Conservation (phyloP, 1,140 invertebrate genomes). For the Drosophila bocki region DNA sequence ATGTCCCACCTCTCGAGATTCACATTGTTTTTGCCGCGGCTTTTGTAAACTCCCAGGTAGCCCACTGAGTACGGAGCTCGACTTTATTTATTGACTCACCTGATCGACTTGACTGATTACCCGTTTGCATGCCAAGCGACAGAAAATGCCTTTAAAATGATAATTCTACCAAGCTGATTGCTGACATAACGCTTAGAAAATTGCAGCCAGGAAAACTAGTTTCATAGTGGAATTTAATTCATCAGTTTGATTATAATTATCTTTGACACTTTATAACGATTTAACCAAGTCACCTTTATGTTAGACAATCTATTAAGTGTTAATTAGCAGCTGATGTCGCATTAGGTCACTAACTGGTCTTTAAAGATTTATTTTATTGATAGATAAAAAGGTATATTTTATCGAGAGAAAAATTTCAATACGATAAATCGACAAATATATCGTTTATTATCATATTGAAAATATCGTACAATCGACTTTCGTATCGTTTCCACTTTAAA, state of each 20-base stretch:
- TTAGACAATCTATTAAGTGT: not conserved
- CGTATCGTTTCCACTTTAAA: too few species aligned
- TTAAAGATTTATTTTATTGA: not conserved
- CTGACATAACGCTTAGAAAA: constrained; percentile 25
- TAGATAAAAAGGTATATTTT: too few species aligned
- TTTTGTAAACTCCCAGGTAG: constrained; percentile 12
- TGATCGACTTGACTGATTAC: constrained; percentile 82
- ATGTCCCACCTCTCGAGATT: constrained; percentile 47
- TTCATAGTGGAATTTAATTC: not conserved
- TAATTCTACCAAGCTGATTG: constrained; percentile 18
- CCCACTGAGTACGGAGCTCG: not conserved
- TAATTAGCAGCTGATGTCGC: not conserved
- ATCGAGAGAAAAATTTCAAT: too few species aligned
- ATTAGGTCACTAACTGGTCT: not conserved
- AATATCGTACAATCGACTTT: too few species aligned
- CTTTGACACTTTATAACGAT: not conserved
- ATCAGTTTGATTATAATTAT: constrained; percentile 12
- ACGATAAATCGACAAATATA: too few species aligned
- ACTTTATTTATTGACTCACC: constrained; percentile 81
- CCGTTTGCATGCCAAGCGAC: constrained; percentile 65
- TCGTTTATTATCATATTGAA: too few species aligned
- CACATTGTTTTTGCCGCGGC: constrained; percentile 21
- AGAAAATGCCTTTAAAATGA: constrained; percentile 33
- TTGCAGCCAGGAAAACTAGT: constrained; percentile 7
- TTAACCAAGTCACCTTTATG: constrained; percentile 4